Base-by-base conservation (phyloP, 2,888 invertebrate genomes). In the Muschampia staudingeri region DNA sequence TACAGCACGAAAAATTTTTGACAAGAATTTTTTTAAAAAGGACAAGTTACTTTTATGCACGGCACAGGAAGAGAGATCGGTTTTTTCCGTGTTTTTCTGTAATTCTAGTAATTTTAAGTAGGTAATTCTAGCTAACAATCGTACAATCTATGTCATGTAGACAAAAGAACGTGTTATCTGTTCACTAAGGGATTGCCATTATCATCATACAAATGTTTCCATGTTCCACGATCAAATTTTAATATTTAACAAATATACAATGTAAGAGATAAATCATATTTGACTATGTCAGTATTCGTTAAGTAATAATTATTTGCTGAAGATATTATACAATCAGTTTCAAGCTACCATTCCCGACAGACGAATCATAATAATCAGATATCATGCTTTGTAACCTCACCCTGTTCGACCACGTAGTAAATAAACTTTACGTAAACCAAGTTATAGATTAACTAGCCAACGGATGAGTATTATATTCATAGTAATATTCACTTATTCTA, bases 401-500 rank as follows among this genome's bases (percentile, higher is more conserved):
- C 78, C 71, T 71, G 78, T 71, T 61, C 56, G 61, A 75, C 75
- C 75, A 75, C 75, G 34, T 61, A 73, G 73, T 52, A n/a, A 52
- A 73, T 73, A 70, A 37, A 70, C 8, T 78, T 78, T 16, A 71
- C 25, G 11, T 78, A 70, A 78, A 70, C 19, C 78, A 14, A 25
- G 9, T 56, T n/a, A 48, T 67, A 69, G 19, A 42, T 90, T 87
- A n/a, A 90, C 88, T 90, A 89, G 88, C 88, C 88, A 86, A 90
- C 86, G 88, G 84, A 91, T 93, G 93, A 94, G 94, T 94, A 94
- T 93, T 69, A 81, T 65, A 65, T 30, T 14, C 30, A 30, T 65
- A 65, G 30, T 67, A 30, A 56, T 34, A 67, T 16, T 6, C 8
- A 67, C 67, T 61, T 61, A 61, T 61, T 25, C 2, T 61, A 25